Evolutionary conservation across 1,140 invertebrate genomes (phyloP), one percentile per base, ranked within the genome.

Genomic region (Hestina assimilis): DNA sequence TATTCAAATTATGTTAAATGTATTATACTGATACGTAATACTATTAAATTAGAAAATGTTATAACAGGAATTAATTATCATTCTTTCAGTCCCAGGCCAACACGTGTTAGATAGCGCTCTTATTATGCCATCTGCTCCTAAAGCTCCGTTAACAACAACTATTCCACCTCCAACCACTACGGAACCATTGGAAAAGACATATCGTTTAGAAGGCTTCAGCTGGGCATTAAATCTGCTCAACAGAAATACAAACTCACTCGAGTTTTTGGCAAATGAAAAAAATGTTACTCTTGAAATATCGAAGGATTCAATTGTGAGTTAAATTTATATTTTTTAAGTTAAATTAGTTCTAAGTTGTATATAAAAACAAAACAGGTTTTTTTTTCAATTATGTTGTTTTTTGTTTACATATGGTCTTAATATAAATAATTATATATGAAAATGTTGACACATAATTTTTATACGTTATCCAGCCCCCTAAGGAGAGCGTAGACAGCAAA

Each of bases 181-280:
- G 0, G 12, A 29, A 11, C 9, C 31, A 2, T 28, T 50, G 4
- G 43, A 66, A 17, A 47, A 56, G 6, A n/a, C 23, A 5, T 79
- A 74, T 42, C 62, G 67, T 24, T 50, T 82, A 14, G 40, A 76
- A 5, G 41, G 55, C 4, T 79, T 42, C 58, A 20, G 19, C 0
- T 83, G 79, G 79, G 19, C 69, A 3, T 26, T 53, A 14, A n/a
- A 38, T 4, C 14, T 76, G 5, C 45, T 82, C 7, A 54, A 76
- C 23, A 29, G 38, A 4, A 43, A 31, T 2, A 21, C 55, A 1
- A 64, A 71, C 24, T 21, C 57, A 3, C 46, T 81, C n/a, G 40
- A 63, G 7, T 40, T 81, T 12, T 17, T 47, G 7, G 42, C 43
- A 23, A 81, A 79, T 38, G 71, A 66, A 11, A 71, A 69, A n/a